A percentile compares a stretch with the other conserved stretches of the same genome.
These are phyloP conservation scores for Eilema griseolum DNA, from an alignment of 2,888 invertebrate genomes.

Conservation along the genomic window DNA sequence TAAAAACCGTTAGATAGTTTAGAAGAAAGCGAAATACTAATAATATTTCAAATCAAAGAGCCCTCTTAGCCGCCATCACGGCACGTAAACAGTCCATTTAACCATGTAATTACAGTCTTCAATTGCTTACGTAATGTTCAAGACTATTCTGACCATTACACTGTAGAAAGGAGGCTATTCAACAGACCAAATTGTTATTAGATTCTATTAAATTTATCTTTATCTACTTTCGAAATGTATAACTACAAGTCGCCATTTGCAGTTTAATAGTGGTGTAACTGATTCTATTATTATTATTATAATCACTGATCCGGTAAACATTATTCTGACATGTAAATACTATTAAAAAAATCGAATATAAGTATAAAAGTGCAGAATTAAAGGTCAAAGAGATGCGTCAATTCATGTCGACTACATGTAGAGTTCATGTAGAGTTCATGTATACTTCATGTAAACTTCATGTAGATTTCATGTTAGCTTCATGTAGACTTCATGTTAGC, in stretches of 20 bases:
- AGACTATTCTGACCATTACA: conserved; percentile 2
- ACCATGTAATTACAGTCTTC: conserved; percentile 16
- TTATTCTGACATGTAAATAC: too few species aligned
- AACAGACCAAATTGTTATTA: conserved; percentile 1
- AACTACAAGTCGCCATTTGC: not conserved
- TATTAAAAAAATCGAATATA: too few species aligned
- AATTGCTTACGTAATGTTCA: conserved; percentile 10
- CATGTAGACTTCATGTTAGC: too few species aligned
- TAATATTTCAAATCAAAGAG: conserved; percentile 5
- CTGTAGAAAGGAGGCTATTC: conserved; percentile 10
- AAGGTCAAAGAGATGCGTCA: too few species aligned
- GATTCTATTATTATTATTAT: not conserved
- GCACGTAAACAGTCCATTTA: conserved; percentile 5
- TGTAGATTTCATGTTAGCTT: too few species aligned
- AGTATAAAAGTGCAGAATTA: too few species aligned
- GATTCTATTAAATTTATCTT: not conserved
- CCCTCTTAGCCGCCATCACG: not conserved
- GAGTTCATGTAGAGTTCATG: too few species aligned
- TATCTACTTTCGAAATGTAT: conserved; percentile 10
- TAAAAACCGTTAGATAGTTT: too few species aligned
- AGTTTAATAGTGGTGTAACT: not conserved
- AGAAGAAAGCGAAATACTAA: not conserved
- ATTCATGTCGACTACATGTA: too few species aligned
- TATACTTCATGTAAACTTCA: too few species aligned
- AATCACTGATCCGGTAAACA: not conserved